A percentile compares a stretch with the other conserved stretches of the same genome.
phyloP scores from a whole-genome alignment of 1,140 invertebrate genomes.

The Papilio helenus region DNA sequence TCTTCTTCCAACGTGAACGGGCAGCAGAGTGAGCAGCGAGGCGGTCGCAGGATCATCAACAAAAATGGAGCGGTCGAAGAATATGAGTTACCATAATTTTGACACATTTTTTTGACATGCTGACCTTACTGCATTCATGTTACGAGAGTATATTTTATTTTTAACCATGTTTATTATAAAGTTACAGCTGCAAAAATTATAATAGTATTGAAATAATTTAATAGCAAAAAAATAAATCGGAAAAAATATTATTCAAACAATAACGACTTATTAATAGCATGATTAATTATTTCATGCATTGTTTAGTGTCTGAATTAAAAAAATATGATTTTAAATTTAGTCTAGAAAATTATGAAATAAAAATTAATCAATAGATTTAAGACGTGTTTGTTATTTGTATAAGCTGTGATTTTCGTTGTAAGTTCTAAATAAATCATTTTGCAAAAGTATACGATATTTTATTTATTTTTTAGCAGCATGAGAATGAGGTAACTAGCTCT shows the following conservation, averaged over 20 bases:
- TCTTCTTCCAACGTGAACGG: conserved; percentile 55
- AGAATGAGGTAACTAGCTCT: no score
- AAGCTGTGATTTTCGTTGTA: conserved; percentile 36
- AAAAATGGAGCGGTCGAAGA: conserved; percentile 54
- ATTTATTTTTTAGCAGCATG: background rate
- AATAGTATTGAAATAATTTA: background rate
- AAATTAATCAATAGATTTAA: conserved; percentile 1
- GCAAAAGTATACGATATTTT: background rate
- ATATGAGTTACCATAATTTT: conserved; percentile 47
- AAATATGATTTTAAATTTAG: background rate
- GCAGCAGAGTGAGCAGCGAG: conserved; percentile 47
- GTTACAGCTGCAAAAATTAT: conserved; percentile 5
- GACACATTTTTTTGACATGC: background rate
- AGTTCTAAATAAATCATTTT: conserved; percentile 27
- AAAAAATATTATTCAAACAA: background rate
- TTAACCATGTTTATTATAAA: background rate
- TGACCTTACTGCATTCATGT: conserved; percentile 2
- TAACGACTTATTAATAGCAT: background rate
- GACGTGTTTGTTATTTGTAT: conserved; percentile 13
- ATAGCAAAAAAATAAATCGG: background rate
- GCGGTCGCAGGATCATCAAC: conserved; percentile 60
- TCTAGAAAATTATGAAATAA: background rate
- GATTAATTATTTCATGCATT: background rate
- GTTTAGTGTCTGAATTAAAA: background rate
- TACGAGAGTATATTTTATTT: background rate